phyloP scores from a whole-genome alignment of 1,140 invertebrate genomes.

The Chironomus tepperi region DNA sequence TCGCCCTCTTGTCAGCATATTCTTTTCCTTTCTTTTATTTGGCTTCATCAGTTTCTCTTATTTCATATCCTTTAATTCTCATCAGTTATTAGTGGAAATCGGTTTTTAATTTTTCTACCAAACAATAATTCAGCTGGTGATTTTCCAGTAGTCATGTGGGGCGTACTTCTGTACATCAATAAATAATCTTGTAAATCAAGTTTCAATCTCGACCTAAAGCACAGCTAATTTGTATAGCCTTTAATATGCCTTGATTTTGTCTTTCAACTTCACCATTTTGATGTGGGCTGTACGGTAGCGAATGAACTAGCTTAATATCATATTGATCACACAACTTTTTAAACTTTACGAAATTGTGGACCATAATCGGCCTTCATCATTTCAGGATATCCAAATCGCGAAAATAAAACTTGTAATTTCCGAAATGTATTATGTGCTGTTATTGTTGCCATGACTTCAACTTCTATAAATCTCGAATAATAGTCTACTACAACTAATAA shows the following conservation, averaged over 20 bases:
- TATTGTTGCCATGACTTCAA: slow-evolving; percentile 26
- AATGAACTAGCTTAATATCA: neutral
- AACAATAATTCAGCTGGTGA: neutral
- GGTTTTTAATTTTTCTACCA: neutral
- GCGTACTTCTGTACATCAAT: neutral
- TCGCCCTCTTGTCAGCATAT: too few species aligned
- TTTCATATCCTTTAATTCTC: too few species aligned
- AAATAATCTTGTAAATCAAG: neutral
- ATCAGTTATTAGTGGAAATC: neutral
- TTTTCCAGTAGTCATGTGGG: neutral
- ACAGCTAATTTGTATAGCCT: neutral
- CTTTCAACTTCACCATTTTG: neutral
- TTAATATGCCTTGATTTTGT: neutral
- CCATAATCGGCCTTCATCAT: slow-evolving; percentile 23
- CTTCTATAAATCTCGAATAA: slow-evolving; percentile 29
- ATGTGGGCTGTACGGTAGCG: neutral
- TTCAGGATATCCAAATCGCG: slow-evolving; percentile 31
- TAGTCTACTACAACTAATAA: slow-evolving; percentile 30
- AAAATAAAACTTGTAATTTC: slow-evolving; percentile 28
- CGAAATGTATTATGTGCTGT: slow-evolving; percentile 28
- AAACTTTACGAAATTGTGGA: slow-evolving; percentile 15
- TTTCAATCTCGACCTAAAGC: neutral
- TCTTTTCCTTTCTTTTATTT: too few species aligned
- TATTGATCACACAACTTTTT: neutral
- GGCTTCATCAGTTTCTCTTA: too few species aligned